phyloP scores from a whole-genome alignment of 1,140 invertebrate genomes.

The Ostrea edulis region DNA sequence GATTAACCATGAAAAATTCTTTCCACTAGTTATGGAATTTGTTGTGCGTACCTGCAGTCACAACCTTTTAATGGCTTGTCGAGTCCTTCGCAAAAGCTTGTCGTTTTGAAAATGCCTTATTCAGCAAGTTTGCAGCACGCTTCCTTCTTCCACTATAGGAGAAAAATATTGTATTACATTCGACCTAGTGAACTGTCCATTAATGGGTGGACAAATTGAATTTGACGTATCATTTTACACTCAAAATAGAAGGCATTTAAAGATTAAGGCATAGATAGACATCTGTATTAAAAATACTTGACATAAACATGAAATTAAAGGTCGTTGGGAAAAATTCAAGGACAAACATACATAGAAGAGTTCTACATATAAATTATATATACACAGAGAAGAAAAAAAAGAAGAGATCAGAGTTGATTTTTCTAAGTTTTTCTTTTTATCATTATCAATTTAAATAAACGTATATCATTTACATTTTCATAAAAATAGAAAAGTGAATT shows the following conservation, averaged over 20 bases:
- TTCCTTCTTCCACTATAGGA: conserved; percentile 10
- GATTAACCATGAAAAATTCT: background rate
- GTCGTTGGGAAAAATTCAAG: background rate
- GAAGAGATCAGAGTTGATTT: background rate
- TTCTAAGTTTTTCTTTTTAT: background rate
- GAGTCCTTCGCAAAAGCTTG: background rate
- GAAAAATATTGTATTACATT: background rate
- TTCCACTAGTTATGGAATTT: background rate
- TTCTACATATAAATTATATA: background rate
- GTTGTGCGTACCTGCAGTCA: background rate
- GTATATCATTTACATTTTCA: no score
- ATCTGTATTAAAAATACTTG: background rate
- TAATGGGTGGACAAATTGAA: background rate
- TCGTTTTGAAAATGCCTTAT: background rate
- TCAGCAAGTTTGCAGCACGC: background rate
- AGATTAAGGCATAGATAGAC: background rate
- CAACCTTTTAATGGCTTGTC: conserved; percentile 21
- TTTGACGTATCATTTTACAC: background rate
- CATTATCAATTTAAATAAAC: no score
- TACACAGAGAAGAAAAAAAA: background rate
- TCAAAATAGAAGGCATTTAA: background rate
- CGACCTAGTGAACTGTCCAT: background rate
- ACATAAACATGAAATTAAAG: background rate
- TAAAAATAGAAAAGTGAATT: background rate
- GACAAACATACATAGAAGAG: background rate